Evolutionary conservation across 2,113 vertebrate species (phyloP).

Genomic region (Canis aureus): DNA sequence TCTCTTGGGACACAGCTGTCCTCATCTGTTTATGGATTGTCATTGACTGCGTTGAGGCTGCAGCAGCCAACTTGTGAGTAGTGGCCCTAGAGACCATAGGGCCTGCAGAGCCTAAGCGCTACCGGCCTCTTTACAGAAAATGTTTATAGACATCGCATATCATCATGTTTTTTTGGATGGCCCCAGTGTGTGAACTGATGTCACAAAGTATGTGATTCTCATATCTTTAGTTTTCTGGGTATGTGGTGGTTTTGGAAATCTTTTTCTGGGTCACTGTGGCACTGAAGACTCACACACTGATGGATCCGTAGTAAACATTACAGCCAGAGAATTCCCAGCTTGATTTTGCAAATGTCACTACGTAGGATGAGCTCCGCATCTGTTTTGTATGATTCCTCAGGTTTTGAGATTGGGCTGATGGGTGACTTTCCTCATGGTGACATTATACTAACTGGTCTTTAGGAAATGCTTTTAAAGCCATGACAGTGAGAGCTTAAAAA

Average conservation of each 20-base stretch:
- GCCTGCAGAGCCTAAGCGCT: neutral
- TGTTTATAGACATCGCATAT: neutral
- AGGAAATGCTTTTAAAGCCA: neutral
- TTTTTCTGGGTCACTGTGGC: neutral
- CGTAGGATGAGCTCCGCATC: neutral
- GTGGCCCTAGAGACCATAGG: neutral
- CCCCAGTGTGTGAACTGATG: neutral
- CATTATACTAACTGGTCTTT: neutral
- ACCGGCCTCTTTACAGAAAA: neutral
- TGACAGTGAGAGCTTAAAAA: neutral
- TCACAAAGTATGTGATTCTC: neutral
- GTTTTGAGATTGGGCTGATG: neutral
- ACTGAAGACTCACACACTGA: neutral
- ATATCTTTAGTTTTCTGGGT: neutral
- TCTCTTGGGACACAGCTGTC: neutral
- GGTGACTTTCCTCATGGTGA: neutral
- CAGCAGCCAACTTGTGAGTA: neutral
- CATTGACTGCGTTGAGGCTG: neutral
- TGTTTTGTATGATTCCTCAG: neutral
- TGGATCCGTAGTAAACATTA: neutral
- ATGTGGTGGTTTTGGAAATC: neutral
- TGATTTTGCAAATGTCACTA: neutral
- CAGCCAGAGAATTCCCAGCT: neutral
- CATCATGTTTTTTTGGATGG: neutral
- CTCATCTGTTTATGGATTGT: neutral